Evolutionary conservation across 2,888 invertebrate genomes (phyloP), one percentile per base, ranked within the genome.

Genomic region (Saturnia pavonia): DNA sequence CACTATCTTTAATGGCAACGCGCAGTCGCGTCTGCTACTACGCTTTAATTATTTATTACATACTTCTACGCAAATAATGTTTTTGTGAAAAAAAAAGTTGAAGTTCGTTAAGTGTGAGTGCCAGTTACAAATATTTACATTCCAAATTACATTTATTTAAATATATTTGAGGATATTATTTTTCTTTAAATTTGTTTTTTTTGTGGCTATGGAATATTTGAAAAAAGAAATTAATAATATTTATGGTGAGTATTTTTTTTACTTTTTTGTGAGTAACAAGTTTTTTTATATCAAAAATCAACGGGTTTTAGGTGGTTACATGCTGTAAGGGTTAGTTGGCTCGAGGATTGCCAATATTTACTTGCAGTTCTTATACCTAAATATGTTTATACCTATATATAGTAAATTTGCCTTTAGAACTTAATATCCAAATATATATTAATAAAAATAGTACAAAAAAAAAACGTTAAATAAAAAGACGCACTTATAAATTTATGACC

Each of bases 1-100:
- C 14, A 54, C 70, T n/a, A 54, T 70, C 43, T 25, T 25, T 27
- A 66, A 27, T 51, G 25, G 70, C 48, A 54, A 70, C 54, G 70
- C 7, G 54, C 54, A 66, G 70, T 70, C 70, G 69, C 69, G 70
- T 70, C 67, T 25, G 51, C 42, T 54, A 66, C 42, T 54, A 66
- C 54, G 16, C 9, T 42, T 11, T 27, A 60, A n/a, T 60, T 60
- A 14, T 27, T 27, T 14, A 27, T 60, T 9, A n/a, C n/a, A n/a
- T n/a, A n/a, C n/a, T 57, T 67, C 34, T 42, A 67, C 22, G 45
- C 22, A 42, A 51, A 66, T n/a, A 69, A 48, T 69, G 40, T 69
- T n/a, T n/a, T 70, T 54, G 22, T 22, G 22, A 25, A 25, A 9
- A 22, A 54, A 54, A 54, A 1, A 22, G 9, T 9, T 40, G 6